These are phyloP conservation scores for Argyra leucocephala DNA, from an alignment of 2,888 invertebrate species.

Conservation along the genomic window DNA sequence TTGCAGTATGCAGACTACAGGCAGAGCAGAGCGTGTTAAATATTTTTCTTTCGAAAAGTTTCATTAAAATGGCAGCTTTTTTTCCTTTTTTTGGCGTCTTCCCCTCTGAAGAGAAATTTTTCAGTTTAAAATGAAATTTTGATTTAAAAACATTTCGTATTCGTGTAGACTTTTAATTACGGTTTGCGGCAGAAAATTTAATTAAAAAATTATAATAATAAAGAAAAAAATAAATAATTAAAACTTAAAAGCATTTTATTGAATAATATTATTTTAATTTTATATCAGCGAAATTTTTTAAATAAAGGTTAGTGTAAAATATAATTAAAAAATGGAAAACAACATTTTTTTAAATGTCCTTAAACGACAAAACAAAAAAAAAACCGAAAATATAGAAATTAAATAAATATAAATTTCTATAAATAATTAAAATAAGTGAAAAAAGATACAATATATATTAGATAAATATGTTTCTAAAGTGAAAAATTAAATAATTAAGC, in stretches of 20 bases:
- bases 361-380: neutral
- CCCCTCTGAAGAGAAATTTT: neutral
- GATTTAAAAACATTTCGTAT: neutral
- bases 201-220: neutral
- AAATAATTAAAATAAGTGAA: too few relatives aligned
- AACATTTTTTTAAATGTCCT: neutral
- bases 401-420: neutral
- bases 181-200: neutral
- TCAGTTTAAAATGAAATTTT: neutral
- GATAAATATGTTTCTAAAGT: neutral
- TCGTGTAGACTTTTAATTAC: neutral
- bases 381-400: neutral
- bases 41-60: too few relatives aligned
- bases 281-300: too few relatives aligned
- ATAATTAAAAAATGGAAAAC: neutral
- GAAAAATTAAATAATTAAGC: neutral
- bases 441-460: too few relatives aligned
- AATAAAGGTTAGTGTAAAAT: slow-evolving; percentile 2
- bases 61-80: neutral
- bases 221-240: neutral
- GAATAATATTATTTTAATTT: too few relatives aligned
- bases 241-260: neutral
- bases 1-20: too few relatives aligned
- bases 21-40: too few relatives aligned
- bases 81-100: neutral